Evolutionary conservation across 2,113 vertebrate genomes (phyloP).

Genomic region (zebrafish (Danio rerio)): GRCz12tu NC_133182.1:31645501-31646000

Average conservation of each 20-base stretch:
- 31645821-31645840: constrained; percentile 21
- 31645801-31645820: constrained; percentile 59
- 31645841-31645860: constrained; percentile 21
- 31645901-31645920: constrained; percentile 6
- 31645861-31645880: constrained; percentile 35
- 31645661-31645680: not conserved
- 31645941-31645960: not conserved
- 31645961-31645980: not conserved
- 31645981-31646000: too few relatives aligned
- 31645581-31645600: too few relatives aligned
- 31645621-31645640: constrained; percentile 8
- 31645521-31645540: too few relatives aligned
- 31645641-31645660: constrained; percentile 3
- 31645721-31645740: constrained; percentile 41
- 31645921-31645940: constrained; percentile 53
- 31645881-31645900: constrained; percentile 36
- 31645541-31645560: too few relatives aligned
- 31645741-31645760: constrained; percentile 53
- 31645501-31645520: too few relatives aligned
- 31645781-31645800: constrained; percentile 55
- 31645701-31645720: constrained; percentile 36
- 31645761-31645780: constrained; percentile 54
- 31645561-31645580: too few relatives aligned
- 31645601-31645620: too few relatives aligned
- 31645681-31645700: not conserved